Evolutionary conservation across 2,888 invertebrate species (phyloP), one percentile per base, ranked within the genome.

Genomic region (Drosophila anceps): DNA sequence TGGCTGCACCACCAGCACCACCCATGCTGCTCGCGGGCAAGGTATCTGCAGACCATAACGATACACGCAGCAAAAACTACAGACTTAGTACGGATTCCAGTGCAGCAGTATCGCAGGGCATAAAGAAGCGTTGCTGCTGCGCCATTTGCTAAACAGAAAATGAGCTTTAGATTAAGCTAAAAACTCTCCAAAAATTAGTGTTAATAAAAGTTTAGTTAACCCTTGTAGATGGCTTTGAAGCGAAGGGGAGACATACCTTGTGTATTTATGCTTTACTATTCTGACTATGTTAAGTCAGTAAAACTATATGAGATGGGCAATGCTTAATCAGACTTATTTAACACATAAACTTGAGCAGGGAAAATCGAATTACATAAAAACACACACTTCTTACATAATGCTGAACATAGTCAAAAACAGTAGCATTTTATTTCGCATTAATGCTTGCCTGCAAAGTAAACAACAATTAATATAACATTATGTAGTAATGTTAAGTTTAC

Each of bases 31-130:
- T 77, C 18, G 54, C 54, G 9, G 78, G 78, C 10, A 15, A 9
- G 7, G 79, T 78, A 1, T 57, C 75, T 9, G 61, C 4, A 10
- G 79, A 78, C 6, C 43, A 46, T 58, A 75, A 27, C 1, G 78
- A 78, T 53, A 33, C 29, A 8, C 75, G 51, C 2, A 51, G 46
- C 27, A 79, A 65, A 29, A 70, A 41, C 29, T 78, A 78, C 55
- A 79, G 78, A 65, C 59, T 78, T 7, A 78, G 78, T 62, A 62
- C 35, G 20, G 75, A 79, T 29, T 59, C 79, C 53, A 15, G 43
- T 20, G 54, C 54, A 35, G 18, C 67, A 37, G 62, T 46, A 5
- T 46, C 9, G 18, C 18, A 51, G 27, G 29, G 67, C 50, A 43
- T 70, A 0, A 67, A 46, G 8, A 74, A 51, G 27, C 33, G 79